phyloP scores from a whole-genome alignment of 2,113 vertebrate genomes.

The Cricetomys ansorgei region DNA sequence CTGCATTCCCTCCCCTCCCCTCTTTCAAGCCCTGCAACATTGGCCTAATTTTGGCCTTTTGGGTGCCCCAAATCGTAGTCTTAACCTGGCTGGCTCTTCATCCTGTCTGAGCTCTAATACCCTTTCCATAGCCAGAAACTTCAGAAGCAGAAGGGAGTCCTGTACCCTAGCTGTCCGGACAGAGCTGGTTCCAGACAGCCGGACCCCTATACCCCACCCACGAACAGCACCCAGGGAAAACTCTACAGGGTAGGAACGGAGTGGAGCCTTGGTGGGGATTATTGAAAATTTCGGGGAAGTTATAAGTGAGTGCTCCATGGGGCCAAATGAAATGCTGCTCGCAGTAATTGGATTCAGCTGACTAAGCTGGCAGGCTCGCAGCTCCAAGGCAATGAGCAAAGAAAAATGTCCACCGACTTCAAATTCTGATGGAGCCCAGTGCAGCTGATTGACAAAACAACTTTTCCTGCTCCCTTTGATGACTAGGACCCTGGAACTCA shows the following conservation, averaged over 20 bases:
- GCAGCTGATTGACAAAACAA: slow-evolving; percentile 77
- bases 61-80: neutral
- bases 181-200: slow-evolving; percentile 43
- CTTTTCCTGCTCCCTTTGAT: slow-evolving; percentile 59
- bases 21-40: slow-evolving; percentile 3
- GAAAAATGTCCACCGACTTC: slow-evolving; percentile 87
- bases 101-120: slow-evolving; percentile 1
- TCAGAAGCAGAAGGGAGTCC: neutral
- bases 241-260: slow-evolving; percentile 80
- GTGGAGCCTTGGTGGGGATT: slow-evolving; percentile 80
- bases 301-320: slow-evolving; percentile 88
- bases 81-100: neutral
- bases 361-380: slow-evolving; percentile 89
- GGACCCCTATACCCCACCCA: neutral
- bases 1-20: rapidly evolving
- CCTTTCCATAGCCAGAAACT: slow-evolving; percentile 54
- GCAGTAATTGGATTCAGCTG: slow-evolving; percentile 91
- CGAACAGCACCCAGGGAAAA: slow-evolving; percentile 55
- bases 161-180: neutral
- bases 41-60: slow-evolving; percentile 69
- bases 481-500: neutral
- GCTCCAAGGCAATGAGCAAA: slow-evolving; percentile 88
- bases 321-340: slow-evolving; percentile 91
- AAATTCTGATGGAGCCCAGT: slow-evolving; percentile 84
- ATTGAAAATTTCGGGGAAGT: slow-evolving; percentile 90